Evolutionary conservation across 2,113 vertebrate species (phyloP), one percentile per base, ranked within the genome.

Genomic region (Sinosuthora webbiana): DNA sequence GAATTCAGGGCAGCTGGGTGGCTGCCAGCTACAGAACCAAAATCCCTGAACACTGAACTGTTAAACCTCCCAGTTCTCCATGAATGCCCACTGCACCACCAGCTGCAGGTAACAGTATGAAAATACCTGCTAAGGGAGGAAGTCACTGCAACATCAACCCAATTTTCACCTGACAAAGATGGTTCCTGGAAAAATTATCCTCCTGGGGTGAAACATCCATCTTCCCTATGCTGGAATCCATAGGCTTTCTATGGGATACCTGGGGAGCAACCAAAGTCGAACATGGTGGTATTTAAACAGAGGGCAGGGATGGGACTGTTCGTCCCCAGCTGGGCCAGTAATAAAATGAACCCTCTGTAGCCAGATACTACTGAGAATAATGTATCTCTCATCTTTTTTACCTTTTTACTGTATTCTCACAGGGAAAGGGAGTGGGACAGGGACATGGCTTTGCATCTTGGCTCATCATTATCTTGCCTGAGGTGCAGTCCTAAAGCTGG

Each of bases 81-180:
- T 1, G 18, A 68, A 57, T 23, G 31, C 0, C 2, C 50, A 15
- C 49, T 80, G 42, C 1, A 1, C 45, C 5, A 2, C 67, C 3
- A 5, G 23, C 44, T 90, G 69, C 31, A 78, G 30, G 27, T 6
- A 56, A 13, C n/a, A 65, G 13, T 33, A 39, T 7, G 27, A 89
- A 91, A 79, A 73, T 20, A 69, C 22, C 22, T 53, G 23, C 44
- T 44, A 25, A 77, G 4, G 19, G 75, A 77, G 19, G 13, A 44
- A 62, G 19, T 60, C 60, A 52, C 1, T 21, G 52, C 65, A 75
- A 67, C 15, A 49, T 0, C 3, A 69, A 85, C 15, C 25, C 6
- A 55, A 15, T 37, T 68, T 74, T 18, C 56, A 91, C 42, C 50
- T 37, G 31, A 53, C 44, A 78, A 57, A 84, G 31, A 47, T 1